Evolutionary conservation across 2,113 vertebrate genomes (phyloP), one percentile per base, ranked within the genome.

Genomic region (Notarius quadriscutis): DNA sequence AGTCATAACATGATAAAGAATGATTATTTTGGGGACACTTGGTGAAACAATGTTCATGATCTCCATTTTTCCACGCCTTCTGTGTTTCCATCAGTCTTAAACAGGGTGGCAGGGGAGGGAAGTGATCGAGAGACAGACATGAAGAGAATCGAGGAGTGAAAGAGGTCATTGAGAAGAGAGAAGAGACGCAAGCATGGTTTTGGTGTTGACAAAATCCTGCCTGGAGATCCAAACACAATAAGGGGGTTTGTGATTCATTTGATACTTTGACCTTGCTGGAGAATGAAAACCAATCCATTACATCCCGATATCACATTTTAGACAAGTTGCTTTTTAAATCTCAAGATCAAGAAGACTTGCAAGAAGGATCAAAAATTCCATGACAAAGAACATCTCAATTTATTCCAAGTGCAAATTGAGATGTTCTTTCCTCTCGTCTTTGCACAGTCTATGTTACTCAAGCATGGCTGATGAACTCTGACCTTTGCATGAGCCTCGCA

Each of bases 401-500:
- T 27, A 58, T 30, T 30, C 50, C 1, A 72, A 71, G 18, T 17
- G 71, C 18, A 34, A 22, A 20, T 11, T 20, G 7, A 15, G 15
- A 17, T 72, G 17, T 30, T 30, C 41, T 48, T 74, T 18, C 34
- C 34, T 72, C 50, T 30, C 53, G 8, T n/a, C 51, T 27, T 27
- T 27, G 30, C 14, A 55, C 3, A 34, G 27, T 11, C 17, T 41
- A 27, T 34, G 8, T 18, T 79, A 79, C 88, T 92, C 92, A 92
- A 93, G 91, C 89, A 90, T 91, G 93, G 92, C 91, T 92, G 89
- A 67, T 94, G 92, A 91, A 75, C 95, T 57, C 90, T 96, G 87
- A 99, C 98, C 98, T 97, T 97, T 99, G 96, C 98, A 99, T 86
- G 95, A 96, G 77, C 98, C 98, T 84, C 97, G 93, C 87, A 96